phyloP scores from a whole-genome alignment of 1,140 invertebrate species.

The Philopotamus ludificatus region DNA sequence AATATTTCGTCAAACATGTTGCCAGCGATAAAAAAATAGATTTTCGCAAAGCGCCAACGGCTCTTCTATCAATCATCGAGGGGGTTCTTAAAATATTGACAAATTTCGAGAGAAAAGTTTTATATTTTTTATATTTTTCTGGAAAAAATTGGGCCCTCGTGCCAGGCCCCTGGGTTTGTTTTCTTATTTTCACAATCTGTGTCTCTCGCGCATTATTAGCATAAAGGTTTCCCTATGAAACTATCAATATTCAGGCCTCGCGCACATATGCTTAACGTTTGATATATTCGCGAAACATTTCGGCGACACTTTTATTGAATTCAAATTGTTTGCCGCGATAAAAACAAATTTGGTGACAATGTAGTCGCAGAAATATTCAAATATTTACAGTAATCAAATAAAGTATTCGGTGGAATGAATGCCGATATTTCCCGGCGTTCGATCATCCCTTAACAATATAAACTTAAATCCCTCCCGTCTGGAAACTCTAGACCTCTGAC shows the following conservation, averaged over 20 bases:
- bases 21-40: neutral
- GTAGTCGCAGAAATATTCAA: too few relatives aligned
- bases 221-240: neutral
- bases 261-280: conserved; percentile 21
- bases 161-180: neutral
- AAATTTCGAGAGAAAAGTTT: neutral
- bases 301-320: conserved; percentile 30
- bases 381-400: too few relatives aligned
- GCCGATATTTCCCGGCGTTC: too few relatives aligned
- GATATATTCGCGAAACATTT: conserved; percentile 30
- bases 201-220: neutral
- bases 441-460: too few relatives aligned
- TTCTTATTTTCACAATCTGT: neutral
- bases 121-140: neutral
- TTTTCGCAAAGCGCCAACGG: neutral
- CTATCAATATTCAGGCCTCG: conserved; percentile 5
- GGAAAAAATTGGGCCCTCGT: neutral
- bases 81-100: neutral
- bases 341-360: conserved; percentile 12
- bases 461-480: too few relatives aligned
- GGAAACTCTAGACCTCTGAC: too few relatives aligned
- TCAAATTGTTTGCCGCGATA: conserved; percentile 19
- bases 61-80: neutral
- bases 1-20: neutral
- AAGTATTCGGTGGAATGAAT: too few relatives aligned